phyloP scores from a whole-genome alignment of 2,797 vertebrate genomes.

The Lutra lutra region DNA sequence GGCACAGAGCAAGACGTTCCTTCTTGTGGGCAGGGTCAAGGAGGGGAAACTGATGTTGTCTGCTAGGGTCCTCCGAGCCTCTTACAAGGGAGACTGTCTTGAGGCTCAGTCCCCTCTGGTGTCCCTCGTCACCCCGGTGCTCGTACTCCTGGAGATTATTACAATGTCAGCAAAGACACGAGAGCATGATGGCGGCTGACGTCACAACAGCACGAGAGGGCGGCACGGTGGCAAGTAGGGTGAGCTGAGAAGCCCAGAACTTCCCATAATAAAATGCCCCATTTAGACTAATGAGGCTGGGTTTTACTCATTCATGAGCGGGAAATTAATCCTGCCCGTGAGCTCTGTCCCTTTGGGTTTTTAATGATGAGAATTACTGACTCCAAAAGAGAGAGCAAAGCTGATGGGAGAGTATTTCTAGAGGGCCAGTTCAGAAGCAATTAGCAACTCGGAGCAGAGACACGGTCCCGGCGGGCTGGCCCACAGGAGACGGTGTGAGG shows the following conservation, averaged over 20 bases:
- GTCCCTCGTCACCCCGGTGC: rapidly evolving
- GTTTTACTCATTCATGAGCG: not conserved
- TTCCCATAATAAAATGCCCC: not conserved
- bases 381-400: not conserved
- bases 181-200: not conserved
- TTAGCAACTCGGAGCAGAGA: not conserved
- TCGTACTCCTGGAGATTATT: not conserved
- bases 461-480: rapidly evolving
- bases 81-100: not conserved
- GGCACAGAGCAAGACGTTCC: rapidly evolving
- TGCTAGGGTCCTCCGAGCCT: not conserved
- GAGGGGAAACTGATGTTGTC: rapidly evolving
- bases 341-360: not conserved
- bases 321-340: not conserved
- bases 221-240: rapidly evolving
- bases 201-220: not conserved
- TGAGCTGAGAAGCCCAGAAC: rapidly evolving
- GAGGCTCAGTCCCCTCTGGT: rapidly evolving
- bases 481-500: rapidly evolving
- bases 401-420: not conserved
- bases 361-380: not conserved
- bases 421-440: not conserved
- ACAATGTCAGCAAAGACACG: not conserved
- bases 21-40: not conserved
- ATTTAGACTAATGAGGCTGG: rapidly evolving